A percentile compares a stretch with the other conserved stretches of the same genome.
Evolutionary conservation across 64 coral and sea anemone species (phyloP).

Genomic region (Actinia equina): DNA sequence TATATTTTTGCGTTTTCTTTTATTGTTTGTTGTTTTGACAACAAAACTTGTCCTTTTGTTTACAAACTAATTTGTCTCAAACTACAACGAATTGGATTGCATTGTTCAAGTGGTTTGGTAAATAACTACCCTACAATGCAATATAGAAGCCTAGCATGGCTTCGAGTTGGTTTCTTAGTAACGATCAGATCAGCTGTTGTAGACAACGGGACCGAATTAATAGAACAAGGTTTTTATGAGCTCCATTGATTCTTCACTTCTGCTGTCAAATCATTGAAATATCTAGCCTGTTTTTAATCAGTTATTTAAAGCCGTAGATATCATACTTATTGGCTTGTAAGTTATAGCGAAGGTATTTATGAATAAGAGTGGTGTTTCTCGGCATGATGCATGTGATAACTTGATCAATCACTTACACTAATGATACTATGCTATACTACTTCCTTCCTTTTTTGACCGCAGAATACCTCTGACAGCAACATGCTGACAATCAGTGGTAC

Average conservation of each 20-base stretch:
- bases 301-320: too few species aligned
- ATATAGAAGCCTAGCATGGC: not conserved
- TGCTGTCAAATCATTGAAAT: too few species aligned
- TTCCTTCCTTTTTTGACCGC: not conserved
- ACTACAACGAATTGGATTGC: not conserved
- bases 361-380: not conserved
- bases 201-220: too few species aligned
- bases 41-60: not conserved
- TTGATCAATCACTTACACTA: not conserved
- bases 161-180: not conserved
- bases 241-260: too few species aligned
- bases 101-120: not conserved
- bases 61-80: not conserved
- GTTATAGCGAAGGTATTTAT: too few species aligned
- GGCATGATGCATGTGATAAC: not conserved
- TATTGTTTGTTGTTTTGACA: conserved; percentile 11
- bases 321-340: too few species aligned
- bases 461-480: conserved; percentile 45
- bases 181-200: conserved; percentile 9
- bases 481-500: conserved; percentile 67
- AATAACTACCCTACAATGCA: conserved; percentile 3
- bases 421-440: not conserved
- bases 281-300: too few species aligned
- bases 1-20: not conserved
- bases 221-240: too few species aligned